Percentiles rank a stretch among this genome's conserved stretches.
These are phyloP conservation scores for Leptoclinus maculatus DNA, from an alignment of 2,797 vertebrate species.

Conservation along the genomic window DNA sequence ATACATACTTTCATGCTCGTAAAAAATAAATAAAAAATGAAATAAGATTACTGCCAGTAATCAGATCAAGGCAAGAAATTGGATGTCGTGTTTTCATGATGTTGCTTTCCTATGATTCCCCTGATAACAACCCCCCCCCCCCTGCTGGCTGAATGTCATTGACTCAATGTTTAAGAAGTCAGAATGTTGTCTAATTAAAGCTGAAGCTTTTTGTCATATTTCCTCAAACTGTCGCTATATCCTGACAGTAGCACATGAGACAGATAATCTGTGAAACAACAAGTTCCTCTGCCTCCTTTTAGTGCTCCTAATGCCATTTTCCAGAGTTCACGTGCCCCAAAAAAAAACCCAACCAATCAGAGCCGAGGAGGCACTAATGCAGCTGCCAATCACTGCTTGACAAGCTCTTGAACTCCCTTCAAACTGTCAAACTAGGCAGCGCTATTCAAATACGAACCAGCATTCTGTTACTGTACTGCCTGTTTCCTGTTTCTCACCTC, in stretches of 20 bases:
- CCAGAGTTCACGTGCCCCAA: not conserved
- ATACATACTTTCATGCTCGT: not conserved
- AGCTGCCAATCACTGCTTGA: not conserved
- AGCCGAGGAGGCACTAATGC: not conserved
- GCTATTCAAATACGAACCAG: not conserved
- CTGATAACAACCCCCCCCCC: too few species aligned
- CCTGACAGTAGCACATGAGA: not conserved
- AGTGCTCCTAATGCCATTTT: not conserved
- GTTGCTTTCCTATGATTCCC: conserved; percentile 3
- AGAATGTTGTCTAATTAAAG: not conserved
- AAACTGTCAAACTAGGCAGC: not conserved
- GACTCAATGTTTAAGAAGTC: not conserved
- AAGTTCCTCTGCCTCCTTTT: not conserved
- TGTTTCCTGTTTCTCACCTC: not conserved
- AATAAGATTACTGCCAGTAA: conserved; percentile 16
- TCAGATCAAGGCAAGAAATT: conserved; percentile 8
- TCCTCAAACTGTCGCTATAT: not conserved
- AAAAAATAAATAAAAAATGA: not conserved
- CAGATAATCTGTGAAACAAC: not conserved
- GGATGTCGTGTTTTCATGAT: conserved; percentile 13
- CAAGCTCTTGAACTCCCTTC: not conserved
- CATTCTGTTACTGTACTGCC: not conserved
- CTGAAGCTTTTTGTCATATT: not conserved
- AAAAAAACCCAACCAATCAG: not conserved
- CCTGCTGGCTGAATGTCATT: conserved; percentile 18